phyloP scores from a whole-genome alignment of 1,140 invertebrate genomes.

The Cephus cinctus region DNA sequence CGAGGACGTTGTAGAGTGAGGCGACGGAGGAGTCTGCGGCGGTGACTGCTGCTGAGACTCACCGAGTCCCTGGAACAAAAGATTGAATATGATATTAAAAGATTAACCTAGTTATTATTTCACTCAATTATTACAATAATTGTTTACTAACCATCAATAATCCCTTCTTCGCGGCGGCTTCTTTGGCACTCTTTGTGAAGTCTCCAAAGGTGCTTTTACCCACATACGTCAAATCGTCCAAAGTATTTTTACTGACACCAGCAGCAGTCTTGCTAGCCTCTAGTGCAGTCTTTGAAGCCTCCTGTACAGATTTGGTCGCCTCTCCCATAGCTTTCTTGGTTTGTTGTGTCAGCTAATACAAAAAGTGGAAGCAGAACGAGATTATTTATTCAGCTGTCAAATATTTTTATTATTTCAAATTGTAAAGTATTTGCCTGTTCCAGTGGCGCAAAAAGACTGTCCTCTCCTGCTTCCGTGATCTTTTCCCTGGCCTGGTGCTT shows the following conservation, averaged over 20 bases:
- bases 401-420: no score
- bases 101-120: background rate
- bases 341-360: constrained; percentile 72
- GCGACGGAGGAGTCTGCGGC: constrained; percentile 31
- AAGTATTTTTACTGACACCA: constrained; percentile 82
- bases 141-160: constrained; percentile 67
- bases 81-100: background rate
- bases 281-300: constrained; percentile 78
- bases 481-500: constrained; percentile 69
- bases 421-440: constrained; percentile 65
- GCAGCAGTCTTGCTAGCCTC: constrained; percentile 86
- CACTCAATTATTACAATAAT: background rate
- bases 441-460: constrained; percentile 69
- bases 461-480: constrained; percentile 67
- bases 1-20: no score
- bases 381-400: no score
- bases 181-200: constrained; percentile 87
- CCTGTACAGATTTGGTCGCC: constrained; percentile 77
- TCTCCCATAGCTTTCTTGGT: constrained; percentile 87
- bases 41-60: constrained; percentile 51
- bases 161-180: constrained; percentile 82
- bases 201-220: constrained; percentile 84
- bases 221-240: constrained; percentile 85
- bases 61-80: constrained; percentile 39
- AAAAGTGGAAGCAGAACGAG: background rate